phyloP scores from a whole-genome alignment of 2,113 vertebrate genomes.

The Balaenoptera acutorostrata region DNA sequence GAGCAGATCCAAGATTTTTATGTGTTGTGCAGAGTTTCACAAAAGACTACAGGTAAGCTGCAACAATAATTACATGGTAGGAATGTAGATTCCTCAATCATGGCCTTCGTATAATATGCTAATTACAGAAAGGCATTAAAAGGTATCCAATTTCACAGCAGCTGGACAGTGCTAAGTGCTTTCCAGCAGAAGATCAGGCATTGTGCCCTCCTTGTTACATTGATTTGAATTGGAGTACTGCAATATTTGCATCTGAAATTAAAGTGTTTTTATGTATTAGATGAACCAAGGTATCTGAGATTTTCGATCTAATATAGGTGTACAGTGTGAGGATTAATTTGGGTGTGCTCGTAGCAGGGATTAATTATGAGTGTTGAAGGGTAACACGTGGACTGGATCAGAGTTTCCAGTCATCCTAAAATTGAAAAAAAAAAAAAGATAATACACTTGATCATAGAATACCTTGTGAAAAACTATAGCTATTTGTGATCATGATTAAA shows the following conservation, averaged over 20 bases:
- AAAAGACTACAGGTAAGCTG: neutral
- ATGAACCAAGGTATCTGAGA: constrained; percentile 8
- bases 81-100: neutral
- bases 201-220: constrained; percentile 21
- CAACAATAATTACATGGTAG: neutral
- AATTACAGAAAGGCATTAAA: constrained; percentile 19
- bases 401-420: constrained; percentile 24
- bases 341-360: neutral
- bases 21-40: constrained; percentile 26
- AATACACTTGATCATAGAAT: constrained; percentile 6
- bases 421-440: neutral
- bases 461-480: constrained; percentile 8
- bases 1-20: neutral
- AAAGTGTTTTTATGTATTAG: neutral
- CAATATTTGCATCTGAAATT: constrained; percentile 28
- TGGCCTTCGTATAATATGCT: neutral
- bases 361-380: constrained; percentile 34
- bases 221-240: neutral
- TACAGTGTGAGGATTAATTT: constrained; percentile 15
- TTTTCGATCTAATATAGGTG: neutral
- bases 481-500: constrained; percentile 44
- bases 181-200: neutral
- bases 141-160: constrained; percentile 27
- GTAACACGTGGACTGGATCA: neutral
- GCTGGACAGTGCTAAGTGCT: neutral